Evolutionary conservation across 2,888 invertebrate species (phyloP).

Genomic region (Mayetiola destructor): DNA sequence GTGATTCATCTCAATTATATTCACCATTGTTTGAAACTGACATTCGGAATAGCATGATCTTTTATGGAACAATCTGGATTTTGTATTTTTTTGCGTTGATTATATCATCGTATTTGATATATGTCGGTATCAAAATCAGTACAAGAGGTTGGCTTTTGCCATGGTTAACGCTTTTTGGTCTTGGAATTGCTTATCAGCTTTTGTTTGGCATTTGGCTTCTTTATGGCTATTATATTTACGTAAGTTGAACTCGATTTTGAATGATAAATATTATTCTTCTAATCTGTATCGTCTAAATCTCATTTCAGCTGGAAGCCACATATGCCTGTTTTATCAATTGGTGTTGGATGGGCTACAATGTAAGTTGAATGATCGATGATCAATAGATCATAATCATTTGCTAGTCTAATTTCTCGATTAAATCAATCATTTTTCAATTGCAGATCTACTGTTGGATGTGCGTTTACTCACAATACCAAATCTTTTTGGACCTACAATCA

Average conservation of each 20-base stretch:
- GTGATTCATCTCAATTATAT: constrained; percentile 77
- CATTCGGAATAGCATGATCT: constrained; percentile 53
- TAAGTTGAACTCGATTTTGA: constrained; percentile 36
- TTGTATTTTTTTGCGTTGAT: constrained; percentile 30
- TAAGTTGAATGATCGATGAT: constrained; percentile 37
- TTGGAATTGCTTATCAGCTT: constrained; percentile 59
- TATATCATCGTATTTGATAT: constrained; percentile 40
- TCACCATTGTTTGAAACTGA: constrained; percentile 82
- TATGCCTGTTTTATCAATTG: constrained; percentile 61
- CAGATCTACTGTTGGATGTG: constrained; percentile 80
- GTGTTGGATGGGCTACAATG: constrained; percentile 75
- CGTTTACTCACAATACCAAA: constrained; percentile 70
- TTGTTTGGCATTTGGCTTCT: constrained; percentile 72
- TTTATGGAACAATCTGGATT: constrained; percentile 42
- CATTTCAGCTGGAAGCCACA: constrained; percentile 59
- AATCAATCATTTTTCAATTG: constrained; percentile 27
- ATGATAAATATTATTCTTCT: not conserved
- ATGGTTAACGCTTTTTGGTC: constrained; percentile 55
- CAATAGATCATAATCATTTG: not conserved
- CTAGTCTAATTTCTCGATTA: not conserved
- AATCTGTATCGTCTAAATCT: constrained; percentile 15
- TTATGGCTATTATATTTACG: constrained; percentile 82
- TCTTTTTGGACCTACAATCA: constrained; percentile 65
- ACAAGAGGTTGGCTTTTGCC: constrained; percentile 70
- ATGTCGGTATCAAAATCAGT: constrained; percentile 34